Conservation (phyloP, 2,888 invertebrate genomes). For the Gymnocheta viridis region DNA sequence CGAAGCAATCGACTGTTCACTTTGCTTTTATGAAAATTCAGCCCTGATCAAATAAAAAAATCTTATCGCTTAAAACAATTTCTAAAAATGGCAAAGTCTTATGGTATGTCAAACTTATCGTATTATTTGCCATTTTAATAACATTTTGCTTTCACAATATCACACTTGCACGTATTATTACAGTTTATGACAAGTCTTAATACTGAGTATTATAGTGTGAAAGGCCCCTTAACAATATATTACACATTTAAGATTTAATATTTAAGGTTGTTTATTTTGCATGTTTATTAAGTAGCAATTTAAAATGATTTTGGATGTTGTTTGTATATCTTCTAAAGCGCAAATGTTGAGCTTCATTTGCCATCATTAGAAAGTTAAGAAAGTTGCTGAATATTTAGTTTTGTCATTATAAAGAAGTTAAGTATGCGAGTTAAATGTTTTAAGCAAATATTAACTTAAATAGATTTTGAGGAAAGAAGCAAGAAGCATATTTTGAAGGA, state of each 20-base stretch:
- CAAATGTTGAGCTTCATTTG: slow-evolving; percentile 29
- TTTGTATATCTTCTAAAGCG: too few relatives aligned
- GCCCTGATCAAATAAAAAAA: too few relatives aligned
- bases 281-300: slow-evolving; percentile 24
- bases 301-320: slow-evolving; percentile 28
- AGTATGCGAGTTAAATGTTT: background rate
- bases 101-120: too few relatives aligned
- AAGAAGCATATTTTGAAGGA: background rate
- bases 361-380: slow-evolving; percentile 8
- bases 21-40: too few relatives aligned
- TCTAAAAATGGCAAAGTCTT: too few relatives aligned
- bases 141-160: too few relatives aligned
- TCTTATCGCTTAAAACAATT: too few relatives aligned
- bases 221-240: background rate
- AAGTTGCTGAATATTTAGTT: slow-evolving; percentile 13
- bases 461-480: background rate
- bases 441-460: background rate
- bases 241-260: background rate
- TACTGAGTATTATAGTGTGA: too few relatives aligned
- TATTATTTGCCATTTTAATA: too few relatives aligned
- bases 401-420: background rate
- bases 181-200: too few relatives aligned
- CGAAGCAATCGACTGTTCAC: too few relatives aligned
- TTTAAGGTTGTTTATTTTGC: background rate
- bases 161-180: too few relatives aligned